Base-by-base conservation (phyloP, 2,888 invertebrate species). In the Cryptocheilus praepositus region DNA sequence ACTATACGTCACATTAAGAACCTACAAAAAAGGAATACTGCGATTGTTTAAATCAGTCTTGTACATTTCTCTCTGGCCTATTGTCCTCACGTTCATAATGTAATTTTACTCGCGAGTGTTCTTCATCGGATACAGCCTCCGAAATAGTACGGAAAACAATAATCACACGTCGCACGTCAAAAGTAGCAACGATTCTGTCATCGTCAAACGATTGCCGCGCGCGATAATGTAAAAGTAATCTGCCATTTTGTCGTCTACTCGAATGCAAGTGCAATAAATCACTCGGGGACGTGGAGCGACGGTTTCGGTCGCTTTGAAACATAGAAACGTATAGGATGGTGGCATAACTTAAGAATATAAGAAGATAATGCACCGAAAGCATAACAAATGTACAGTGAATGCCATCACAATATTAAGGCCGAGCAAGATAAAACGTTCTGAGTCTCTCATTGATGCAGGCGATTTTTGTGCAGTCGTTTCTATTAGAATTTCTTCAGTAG, bases 41-140 rank as follows among this genome's bases (percentile, higher is more conserved):
- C 71, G 75, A 75, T 78, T 77, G 65, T 72, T 69, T 77, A 68
- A 64, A 70, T 70, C 28, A 62, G 51, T 51, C 54, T 56, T 45
- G 58, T 46, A 54, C 64, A 61, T 64, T 61, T 73, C 36, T 61
- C 64, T 18, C 63, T 56, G 75, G 58, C 64, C 69, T 64, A 61
- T 62, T 51, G 57, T 62, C 36, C 22, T 64, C 59, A 63, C 57
- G 7, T 54, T 51, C 44, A 16, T 28, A 56, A 0, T 11, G 49
- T 54, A 5, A 44, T 16, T 8, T 22, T 59, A 36, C n/a, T 19
- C 11, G 21, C 44, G 44, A 51, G 53, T 19, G 22, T 56, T 36
- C 2, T 36, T 36, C 36, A 36, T 2, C 36, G 11, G 8, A 7
- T 11, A 11, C 36, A 36, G 11, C 1, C 36, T 36, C 13, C 4